Conservation (phyloP, 2,113 vertebrate genomes). For the Zosterops lateralis region DNA sequence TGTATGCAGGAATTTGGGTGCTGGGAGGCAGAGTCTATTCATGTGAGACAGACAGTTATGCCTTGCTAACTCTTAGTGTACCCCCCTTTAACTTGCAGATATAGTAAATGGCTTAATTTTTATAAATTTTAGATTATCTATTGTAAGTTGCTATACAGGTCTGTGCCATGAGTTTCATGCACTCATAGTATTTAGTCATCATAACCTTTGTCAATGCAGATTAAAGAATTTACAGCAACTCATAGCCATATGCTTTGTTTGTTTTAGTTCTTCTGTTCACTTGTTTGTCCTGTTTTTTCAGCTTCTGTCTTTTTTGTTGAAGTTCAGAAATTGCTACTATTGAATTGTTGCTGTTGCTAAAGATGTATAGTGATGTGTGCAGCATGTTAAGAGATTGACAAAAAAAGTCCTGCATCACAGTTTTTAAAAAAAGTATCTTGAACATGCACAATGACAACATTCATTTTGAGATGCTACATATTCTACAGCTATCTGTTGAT, state of each 20-base stretch:
- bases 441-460: neutral
- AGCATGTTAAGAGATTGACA: neutral
- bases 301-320: neutral
- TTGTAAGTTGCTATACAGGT: neutral
- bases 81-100: neutral
- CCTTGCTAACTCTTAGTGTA: neutral
- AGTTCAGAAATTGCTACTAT: neutral
- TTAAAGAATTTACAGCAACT: conserved; percentile 6
- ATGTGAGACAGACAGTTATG: neutral
- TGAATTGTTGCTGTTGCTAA: neutral
- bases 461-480: neutral
- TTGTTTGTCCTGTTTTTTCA: neutral
- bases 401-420: neutral
- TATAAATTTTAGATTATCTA: neutral
- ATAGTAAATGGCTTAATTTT: neutral
- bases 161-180: neutral
- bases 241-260: conserved; percentile 16
- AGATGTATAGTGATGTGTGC: neutral
- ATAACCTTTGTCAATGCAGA: neutral
- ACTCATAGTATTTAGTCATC: neutral
- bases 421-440: neutral
- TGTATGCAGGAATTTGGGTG: neutral
- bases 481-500: neutral
- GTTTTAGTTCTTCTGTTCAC: conserved; percentile 26
- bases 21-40: neutral